phyloP scores from a whole-genome alignment of 2,113 vertebrate genomes.

The Saguinus midas region DNA sequence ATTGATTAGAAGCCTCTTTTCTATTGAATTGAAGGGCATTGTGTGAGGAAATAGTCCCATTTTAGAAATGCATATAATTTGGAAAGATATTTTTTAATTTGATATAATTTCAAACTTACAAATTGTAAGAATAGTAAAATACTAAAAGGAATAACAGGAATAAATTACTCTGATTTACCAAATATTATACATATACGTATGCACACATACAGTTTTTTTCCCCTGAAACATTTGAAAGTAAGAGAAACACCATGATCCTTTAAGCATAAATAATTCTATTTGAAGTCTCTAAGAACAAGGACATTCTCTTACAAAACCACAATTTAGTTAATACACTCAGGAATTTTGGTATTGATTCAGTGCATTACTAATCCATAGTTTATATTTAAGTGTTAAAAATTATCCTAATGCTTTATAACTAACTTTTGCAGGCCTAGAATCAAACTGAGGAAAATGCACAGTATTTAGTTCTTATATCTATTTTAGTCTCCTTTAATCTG shows the following conservation, averaged over 20 bases:
- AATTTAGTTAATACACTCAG: background rate
- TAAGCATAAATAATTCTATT: background rate
- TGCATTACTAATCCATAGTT: background rate
- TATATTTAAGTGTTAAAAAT: background rate
- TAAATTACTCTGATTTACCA: background rate
- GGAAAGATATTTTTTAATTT: background rate
- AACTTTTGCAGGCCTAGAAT: background rate
- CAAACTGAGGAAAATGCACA: background rate
- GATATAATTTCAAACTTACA: background rate
- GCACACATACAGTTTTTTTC: background rate
- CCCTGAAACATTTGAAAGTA: background rate
- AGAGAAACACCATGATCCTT: background rate
- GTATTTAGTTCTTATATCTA: background rate
- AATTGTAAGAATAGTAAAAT: background rate
- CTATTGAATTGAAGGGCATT: background rate
- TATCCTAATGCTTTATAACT: background rate
- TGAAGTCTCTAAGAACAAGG: background rate
- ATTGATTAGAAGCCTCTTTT: background rate
- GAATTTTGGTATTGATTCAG: background rate
- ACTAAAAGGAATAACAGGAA: background rate
- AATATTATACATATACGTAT: background rate
- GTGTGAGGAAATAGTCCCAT: background rate
- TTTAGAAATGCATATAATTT: background rate
- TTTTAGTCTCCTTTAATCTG: slow-evolving; percentile 43
- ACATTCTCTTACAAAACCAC: background rate